Evolutionary conservation across 1,140 invertebrate genomes (phyloP).

Genomic region (Drosophila baimaii): DNA sequence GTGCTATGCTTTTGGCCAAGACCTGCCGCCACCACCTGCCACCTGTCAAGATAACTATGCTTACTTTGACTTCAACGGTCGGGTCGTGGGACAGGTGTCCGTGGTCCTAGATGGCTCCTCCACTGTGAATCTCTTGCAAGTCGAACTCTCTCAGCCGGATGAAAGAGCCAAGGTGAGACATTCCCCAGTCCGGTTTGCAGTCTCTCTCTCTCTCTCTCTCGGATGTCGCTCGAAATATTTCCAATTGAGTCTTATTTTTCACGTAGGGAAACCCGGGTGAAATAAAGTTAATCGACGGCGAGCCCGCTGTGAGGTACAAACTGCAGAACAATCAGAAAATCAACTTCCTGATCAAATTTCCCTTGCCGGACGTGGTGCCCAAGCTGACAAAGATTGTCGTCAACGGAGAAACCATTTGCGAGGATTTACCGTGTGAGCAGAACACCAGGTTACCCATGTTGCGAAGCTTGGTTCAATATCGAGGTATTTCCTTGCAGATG

Average conservation of each 20-base stretch:
- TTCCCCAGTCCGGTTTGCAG: not conserved
- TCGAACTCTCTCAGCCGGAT: constrained; percentile 2
- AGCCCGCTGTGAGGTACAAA: constrained; percentile 34
- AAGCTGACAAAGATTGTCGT: constrained; percentile 62
- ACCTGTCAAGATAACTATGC: not conserved
- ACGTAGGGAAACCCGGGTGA: not conserved
- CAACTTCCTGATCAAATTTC: constrained; percentile 70
- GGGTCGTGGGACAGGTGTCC: not conserved
- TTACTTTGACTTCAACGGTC: not conserved
- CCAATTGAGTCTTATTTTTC: too few species aligned
- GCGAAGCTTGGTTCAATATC: not conserved
- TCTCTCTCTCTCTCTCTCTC: not conserved
- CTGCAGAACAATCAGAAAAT: constrained; percentile 51
- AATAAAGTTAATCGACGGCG: constrained; percentile 46
- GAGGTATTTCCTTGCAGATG: not conserved
- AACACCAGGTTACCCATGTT: not conserved
- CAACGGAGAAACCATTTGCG: constrained; percentile 54
- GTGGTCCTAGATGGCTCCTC: constrained; percentile 4
- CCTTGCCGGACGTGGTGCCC: constrained; percentile 58
- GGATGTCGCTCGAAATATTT: not conserved
- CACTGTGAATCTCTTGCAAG: constrained; percentile 1
- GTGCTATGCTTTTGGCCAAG: not conserved
- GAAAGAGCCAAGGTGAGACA: not conserved
- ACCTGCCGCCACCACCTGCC: not conserved
- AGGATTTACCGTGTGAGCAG: constrained; percentile 50